phyloP scores from a whole-genome alignment of 2,113 vertebrate genomes.

The Pteronura brasiliensis region DNA sequence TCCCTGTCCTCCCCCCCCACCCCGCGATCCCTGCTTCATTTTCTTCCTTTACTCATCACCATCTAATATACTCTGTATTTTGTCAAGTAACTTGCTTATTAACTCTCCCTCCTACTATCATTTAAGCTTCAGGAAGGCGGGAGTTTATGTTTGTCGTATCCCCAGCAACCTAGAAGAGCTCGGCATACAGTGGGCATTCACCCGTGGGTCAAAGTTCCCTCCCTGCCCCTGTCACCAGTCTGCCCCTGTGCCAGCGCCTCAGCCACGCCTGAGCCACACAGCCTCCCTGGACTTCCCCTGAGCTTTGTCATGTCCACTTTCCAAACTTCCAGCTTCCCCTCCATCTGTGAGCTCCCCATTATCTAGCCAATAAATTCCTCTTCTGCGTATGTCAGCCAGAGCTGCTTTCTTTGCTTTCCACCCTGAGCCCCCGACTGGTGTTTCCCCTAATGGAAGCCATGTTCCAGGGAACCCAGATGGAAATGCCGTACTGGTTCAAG shows the following conservation, averaged over 20 bases:
- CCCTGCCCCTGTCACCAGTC: neutral
- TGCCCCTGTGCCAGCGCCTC: neutral
- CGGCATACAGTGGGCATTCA: neutral
- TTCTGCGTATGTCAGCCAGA: neutral
- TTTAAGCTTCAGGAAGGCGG: neutral
- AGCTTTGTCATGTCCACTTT: neutral
- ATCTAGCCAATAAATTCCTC: neutral
- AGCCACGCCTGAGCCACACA: neutral
- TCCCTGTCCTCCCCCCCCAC: too few species aligned
- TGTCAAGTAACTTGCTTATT: neutral
- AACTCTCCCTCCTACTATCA: neutral
- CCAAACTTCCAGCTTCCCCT: neutral
- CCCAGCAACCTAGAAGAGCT: neutral
- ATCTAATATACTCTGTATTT: neutral
- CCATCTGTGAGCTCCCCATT: neutral
- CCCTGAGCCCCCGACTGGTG: neutral
- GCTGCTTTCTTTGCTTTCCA: neutral
- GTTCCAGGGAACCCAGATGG: neutral
- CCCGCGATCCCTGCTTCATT: neutral
- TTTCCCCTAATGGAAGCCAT: neutral
- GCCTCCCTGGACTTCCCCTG: neutral
- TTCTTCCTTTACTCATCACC: neutral
- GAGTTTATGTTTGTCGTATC: neutral
- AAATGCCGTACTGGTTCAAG: neutral
- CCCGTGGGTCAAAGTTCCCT: neutral